Evolutionary conservation across 1,140 invertebrate genomes (phyloP), one percentile per base, ranked within the genome.

Genomic region (Dreissena polymorpha): DNA sequence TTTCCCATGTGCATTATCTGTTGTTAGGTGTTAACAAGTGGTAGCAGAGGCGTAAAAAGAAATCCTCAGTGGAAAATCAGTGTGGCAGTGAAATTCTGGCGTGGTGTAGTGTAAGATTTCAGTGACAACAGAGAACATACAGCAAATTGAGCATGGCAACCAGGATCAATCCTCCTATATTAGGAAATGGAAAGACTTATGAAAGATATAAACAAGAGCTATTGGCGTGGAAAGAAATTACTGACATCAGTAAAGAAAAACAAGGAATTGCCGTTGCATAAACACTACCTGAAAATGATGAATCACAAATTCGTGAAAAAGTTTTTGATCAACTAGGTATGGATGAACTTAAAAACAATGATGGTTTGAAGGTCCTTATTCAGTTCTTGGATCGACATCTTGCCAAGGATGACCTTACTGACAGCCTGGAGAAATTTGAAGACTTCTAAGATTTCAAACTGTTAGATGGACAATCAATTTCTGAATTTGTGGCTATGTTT

Each of bases 321-420:
- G 73, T 76, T 25, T 76, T 64, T 70, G 68, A 70, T 50, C 50
- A 73, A 53, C 71, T 73, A 55, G 25, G n/a, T 21, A 55, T 73
- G 71, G 71, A 73, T 83, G 70, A 72, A 23, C 49, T 85, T 68
- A 69, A 85, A 55, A 70, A 49, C 27, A 64, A 85, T 63, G 51
- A 57, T 70, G 78, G 86, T 39, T 79, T 87, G n/a, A 75, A 68
- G 63, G 68, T 76, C 10, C 71, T 86, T 10, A n/a, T 85, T 53
- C 51, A 50, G 51, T 85, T 79, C 74, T 71, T 85, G 8, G 86
- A 85, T 65, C 71, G 76, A 55, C 82, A 86, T 70, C 68, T 83
- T 64, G 86, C 71, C n/a, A 86, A 86, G 27, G 83, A 86, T 83
- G 74, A 85, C 39, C 69, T 85, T 23, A 60, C 71, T n/a, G 83